Conservation (phyloP, 2,797 vertebrate genomes). For the Gallirallus australis region DNA sequence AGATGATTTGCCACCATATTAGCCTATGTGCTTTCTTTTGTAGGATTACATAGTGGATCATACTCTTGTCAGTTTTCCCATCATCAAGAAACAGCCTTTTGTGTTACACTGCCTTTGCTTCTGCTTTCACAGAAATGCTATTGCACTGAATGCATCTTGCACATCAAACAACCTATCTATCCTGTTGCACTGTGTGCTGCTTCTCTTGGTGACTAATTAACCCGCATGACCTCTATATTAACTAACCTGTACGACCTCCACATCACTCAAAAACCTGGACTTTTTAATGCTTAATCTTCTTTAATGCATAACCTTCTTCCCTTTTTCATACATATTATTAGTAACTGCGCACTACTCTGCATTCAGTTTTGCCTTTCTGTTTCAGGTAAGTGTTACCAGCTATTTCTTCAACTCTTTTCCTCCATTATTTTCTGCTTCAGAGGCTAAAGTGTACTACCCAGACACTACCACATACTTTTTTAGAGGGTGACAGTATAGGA, state of each 20-base stretch:
- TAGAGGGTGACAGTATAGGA: neutral
- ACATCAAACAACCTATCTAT: neutral
- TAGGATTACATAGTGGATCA: neutral
- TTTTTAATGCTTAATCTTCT: neutral
- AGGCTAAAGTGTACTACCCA: neutral
- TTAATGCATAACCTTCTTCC: neutral
- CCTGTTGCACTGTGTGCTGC: neutral
- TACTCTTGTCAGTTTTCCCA: neutral
- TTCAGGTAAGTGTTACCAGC: neutral
- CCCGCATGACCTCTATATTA: neutral
- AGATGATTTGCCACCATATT: neutral
- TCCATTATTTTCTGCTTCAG: neutral
- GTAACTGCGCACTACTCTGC: neutral
- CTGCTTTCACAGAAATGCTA: neutral
- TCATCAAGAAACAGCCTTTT: neutral
- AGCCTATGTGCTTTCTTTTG: rapidly evolving
- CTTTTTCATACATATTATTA: neutral
- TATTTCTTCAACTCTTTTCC: neutral
- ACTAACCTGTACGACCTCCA: neutral
- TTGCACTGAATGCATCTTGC: neutral
- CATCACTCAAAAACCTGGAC: neutral
- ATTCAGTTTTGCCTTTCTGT: neutral
- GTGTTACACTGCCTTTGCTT: neutral
- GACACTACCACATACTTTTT: neutral
- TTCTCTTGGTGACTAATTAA: neutral